A percentile compares a stretch with the other conserved stretches of the same genome.
phyloP scores from a whole-genome alignment of 1,140 invertebrate genomes.

The Pemphigus obesinymphae region DNA sequence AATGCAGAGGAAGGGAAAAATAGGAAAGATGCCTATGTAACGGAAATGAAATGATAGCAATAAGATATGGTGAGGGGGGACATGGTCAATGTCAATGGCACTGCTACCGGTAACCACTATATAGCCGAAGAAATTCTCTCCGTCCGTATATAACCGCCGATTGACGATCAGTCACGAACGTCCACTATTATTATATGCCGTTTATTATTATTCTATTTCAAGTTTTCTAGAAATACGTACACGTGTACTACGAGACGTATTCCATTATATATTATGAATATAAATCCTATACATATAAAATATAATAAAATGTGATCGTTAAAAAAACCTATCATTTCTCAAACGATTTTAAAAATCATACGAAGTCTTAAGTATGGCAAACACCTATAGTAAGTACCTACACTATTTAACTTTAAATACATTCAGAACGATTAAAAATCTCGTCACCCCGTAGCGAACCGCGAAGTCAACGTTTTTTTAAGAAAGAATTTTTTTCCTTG shows the following conservation, averaged over 20 bases:
- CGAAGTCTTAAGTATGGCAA: neutral
- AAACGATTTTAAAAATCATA: no score
- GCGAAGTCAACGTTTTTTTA: no score
- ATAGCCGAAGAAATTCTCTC: conserved; percentile 9
- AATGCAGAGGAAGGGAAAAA: neutral
- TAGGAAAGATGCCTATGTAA: conserved; percentile 5
- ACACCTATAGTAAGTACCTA: no score
- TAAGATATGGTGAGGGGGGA: neutral
- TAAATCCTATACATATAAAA: neutral
- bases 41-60: conserved; percentile 26
- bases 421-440: no score
- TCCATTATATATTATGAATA: neutral
- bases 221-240: neutral
- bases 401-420: no score
- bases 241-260: neutral
- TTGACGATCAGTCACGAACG: conserved; percentile 28
- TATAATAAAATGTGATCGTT: no score
- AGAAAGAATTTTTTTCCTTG: no score
- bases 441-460: no score
- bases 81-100: conserved; percentile 37
- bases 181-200: conserved; percentile 4
- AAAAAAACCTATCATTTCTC: neutral
- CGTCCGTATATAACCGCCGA: neutral
- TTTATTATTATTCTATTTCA: conserved; percentile 14
- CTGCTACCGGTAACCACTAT: neutral